Evolutionary conservation across 1,140 invertebrate species (phyloP).

Genomic region (Meloidogyne floridensis): DNA sequence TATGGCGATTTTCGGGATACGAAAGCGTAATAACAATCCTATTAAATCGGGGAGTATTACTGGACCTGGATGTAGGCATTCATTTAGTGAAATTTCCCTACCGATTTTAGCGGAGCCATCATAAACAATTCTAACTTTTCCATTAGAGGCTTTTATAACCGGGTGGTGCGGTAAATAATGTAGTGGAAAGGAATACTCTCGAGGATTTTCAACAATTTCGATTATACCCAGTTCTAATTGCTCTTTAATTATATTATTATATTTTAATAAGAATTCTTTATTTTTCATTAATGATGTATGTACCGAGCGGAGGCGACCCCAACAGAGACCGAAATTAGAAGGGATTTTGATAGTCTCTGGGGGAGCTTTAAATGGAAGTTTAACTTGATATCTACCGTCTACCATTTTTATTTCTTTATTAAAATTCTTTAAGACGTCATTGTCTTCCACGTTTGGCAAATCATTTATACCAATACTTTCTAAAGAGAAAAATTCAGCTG

Average conservation of each 20-base stretch:
- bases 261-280: neutral
- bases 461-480: constrained; percentile 1
- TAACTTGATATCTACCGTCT: neutral
- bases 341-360: neutral
- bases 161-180: constrained; percentile 13
- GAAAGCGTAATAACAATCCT: neutral
- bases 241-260: neutral
- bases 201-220: neutral
- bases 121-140: neutral
- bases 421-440: neutral
- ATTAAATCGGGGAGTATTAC: neutral
- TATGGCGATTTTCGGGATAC: neutral
- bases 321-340: neutral
- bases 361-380: neutral
- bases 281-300: neutral
- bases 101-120: constrained; percentile 8
- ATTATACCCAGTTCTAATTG: neutral
- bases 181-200: neutral
- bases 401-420: neutral
- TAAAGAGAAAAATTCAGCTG: neutral
- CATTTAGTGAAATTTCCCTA: neutral
- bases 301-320: neutral
- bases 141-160: neutral
- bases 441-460: neutral
- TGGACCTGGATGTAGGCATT: neutral